These are phyloP conservation scores for Megastigmus dorsalis DNA, from an alignment of 2,888 invertebrate species.

Conservation along the genomic window DNA sequence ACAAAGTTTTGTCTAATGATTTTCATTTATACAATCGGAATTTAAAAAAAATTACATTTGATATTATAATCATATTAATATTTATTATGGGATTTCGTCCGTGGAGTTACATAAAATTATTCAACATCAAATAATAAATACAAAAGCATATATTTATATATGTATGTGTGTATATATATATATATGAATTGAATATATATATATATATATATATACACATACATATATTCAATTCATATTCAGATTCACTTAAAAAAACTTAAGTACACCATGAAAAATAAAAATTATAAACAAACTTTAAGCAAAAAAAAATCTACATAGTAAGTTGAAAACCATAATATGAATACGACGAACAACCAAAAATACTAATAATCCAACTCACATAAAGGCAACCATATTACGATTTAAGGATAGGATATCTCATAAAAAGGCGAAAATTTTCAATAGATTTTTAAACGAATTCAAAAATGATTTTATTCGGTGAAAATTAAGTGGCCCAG, in stretches of 20 bases:
- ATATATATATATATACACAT: no score
- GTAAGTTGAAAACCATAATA: constrained; percentile 31
- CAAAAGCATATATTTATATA: constrained; percentile 40
- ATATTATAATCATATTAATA: constrained; percentile 14
- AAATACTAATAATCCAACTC: constrained; percentile 35
- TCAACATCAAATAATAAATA: constrained; percentile 50
- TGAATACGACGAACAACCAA: constrained; percentile 31
- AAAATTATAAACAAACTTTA: constrained; percentile 45
- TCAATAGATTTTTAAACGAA: constrained; percentile 44
- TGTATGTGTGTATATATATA: no score
- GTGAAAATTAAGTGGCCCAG: constrained; percentile 51
- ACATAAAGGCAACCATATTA: constrained; percentile 11
- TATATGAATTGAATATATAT: no score
- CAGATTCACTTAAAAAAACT: constrained; percentile 24
- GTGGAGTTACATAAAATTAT: constrained; percentile 46
- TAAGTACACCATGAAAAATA: constrained; percentile 50
- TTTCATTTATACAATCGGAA: no score
- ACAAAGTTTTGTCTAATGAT: no score
- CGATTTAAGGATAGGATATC: constrained; percentile 23
- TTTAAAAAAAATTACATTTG: no score
- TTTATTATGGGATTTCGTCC: constrained; percentile 40
- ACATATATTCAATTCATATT: constrained; percentile 32
- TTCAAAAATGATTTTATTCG: constrained; percentile 54
- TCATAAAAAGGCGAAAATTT: constrained; percentile 19
- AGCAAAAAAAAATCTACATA: constrained; percentile 15